Conservation (phyloP, 2,888 invertebrate genomes). For the Xestia c-nigrum region DNA sequence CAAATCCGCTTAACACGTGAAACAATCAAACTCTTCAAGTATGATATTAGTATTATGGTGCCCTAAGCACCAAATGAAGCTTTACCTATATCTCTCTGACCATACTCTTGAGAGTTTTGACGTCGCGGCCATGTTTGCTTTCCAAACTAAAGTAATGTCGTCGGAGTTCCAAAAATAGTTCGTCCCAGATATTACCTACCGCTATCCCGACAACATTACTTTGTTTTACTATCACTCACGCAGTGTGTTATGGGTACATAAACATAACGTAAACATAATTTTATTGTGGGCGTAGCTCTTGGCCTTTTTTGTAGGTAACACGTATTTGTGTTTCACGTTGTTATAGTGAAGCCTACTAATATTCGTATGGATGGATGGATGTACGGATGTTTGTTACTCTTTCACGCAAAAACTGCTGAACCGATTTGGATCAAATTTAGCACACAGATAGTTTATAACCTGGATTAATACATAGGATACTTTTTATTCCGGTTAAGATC, state of each 20-base stretch:
- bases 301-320: not conserved
- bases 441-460: too few species aligned
- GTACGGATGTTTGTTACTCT: too few species aligned
- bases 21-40: not conserved
- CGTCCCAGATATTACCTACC: conserved; percentile 16
- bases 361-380: too few species aligned
- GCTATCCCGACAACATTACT: conserved; percentile 14
- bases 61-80: not conserved
- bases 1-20: not conserved
- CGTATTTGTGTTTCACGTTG: not conserved
- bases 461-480: too few species aligned
- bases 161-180: conserved; percentile 33
- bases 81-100: not conserved
- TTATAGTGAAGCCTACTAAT: not conserved
- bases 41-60: not conserved
- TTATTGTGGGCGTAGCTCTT: conserved; percentile 9
- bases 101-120: conserved; percentile 17
- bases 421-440: too few species aligned
- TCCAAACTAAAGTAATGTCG: conserved; percentile 29
- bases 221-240: conserved; percentile 43
- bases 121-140: conserved; percentile 26
- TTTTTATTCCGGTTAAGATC: too few species aligned
- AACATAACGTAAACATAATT: conserved; percentile 26
- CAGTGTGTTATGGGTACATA: not conserved
- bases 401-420: too few species aligned